These are phyloP conservation scores for Ostrea edulis DNA, from an alignment of 1,140 invertebrate species.

Conservation along the genomic window DNA sequence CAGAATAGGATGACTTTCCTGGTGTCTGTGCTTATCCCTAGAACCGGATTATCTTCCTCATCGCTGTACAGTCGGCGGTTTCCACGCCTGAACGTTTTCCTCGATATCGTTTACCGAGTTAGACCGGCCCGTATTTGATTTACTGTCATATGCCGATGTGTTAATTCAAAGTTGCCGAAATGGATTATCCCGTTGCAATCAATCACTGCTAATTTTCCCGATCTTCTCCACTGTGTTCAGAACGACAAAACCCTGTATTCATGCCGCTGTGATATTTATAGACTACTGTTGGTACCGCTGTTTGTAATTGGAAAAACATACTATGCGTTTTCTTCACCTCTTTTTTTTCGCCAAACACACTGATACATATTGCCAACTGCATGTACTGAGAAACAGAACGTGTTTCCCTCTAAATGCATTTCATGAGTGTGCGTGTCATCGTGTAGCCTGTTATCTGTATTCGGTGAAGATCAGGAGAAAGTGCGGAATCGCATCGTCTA, in stretches of 20 bases:
- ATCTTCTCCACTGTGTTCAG: background rate
- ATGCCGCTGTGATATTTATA: background rate
- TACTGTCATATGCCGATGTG: background rate
- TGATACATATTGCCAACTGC: background rate
- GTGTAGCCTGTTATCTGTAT: no score
- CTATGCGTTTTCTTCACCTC: background rate
- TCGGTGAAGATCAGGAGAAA: no score
- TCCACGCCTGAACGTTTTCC: background rate
- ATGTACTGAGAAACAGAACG: background rate
- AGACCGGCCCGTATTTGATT: conserved; percentile 14
- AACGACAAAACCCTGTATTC: background rate
- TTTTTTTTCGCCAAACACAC: background rate
- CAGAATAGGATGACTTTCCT: background rate
- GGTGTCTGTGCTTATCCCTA: background rate
- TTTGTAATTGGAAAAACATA: conserved; percentile 19
- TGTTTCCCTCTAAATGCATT: background rate
- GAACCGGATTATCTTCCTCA: background rate
- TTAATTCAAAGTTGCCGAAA: background rate
- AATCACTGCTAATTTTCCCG: background rate
- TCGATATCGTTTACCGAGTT: background rate
- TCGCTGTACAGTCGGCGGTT: background rate
- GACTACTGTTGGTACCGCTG: background rate
- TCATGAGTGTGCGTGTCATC: background rate
- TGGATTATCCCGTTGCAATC: conserved; percentile 2
- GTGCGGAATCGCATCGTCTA: background rate